Evolutionary conservation across 2,797 vertebrate genomes (phyloP), one percentile per base, ranked within the genome.

Genomic region (Pangasius sanitwongsei): DNA sequence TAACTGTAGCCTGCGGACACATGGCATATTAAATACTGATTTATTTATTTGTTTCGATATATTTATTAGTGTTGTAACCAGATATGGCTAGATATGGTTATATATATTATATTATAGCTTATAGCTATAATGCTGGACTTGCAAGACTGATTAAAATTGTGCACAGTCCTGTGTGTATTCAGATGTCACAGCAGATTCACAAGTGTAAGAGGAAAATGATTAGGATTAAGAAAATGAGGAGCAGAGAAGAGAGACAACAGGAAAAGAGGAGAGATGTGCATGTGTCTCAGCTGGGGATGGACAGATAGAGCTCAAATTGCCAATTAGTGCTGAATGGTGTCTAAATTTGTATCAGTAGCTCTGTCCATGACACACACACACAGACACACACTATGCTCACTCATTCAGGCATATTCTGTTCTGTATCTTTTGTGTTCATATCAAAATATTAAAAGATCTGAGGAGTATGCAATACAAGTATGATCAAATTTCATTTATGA

Each of bases 301-400:
- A 95, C 86, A 88, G 89, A 90, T 92, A 91, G 91, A 89, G 88
- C 88, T 91, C 74, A 91, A 94, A 94, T 93, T 90, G 90, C 90
- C 91, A 90, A 92, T 95, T 95, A 94, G 93, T 94, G 90, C 93
- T 48, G 86, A 91, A 93, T 92, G 92, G 87, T 93, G 87, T 94
- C 89, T 91, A 90, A 89, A 75, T 89, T 61, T 48, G 88, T 92
- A 95, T 95, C 94, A 92, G 93, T 93, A 91, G 84, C 87, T 93
- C 91, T 86, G 91, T 90, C 83, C 69, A 72, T 44, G 80, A 87
- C 85, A 28, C 65, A 89, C 84, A 48, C 31, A 31, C 23, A 87
- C 85, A 28, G 53, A 89, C 84, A 48, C 31, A 31, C 23, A 11
- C 31, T 34, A 18, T n/a, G 41, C 74, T 31, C 88, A n/a, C 74